Evolutionary conservation across 1,140 invertebrate genomes (phyloP), one percentile per base, ranked within the genome.

Genomic region (Eupristina koningsbergeri): DNA sequence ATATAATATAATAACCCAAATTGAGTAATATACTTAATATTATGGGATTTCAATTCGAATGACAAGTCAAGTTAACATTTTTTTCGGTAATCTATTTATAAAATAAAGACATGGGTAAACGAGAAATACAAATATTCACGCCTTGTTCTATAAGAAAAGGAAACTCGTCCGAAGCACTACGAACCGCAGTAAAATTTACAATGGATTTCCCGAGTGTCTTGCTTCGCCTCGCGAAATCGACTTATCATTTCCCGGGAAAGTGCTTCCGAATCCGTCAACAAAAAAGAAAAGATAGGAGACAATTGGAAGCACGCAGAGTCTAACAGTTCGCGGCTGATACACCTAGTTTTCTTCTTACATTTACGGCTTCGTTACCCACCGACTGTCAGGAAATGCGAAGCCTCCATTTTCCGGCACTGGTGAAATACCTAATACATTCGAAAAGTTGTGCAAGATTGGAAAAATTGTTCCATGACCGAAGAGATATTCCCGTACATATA

Each of bases 131-230:
- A 50, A 76, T 58, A 53, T 22, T 2, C 26, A 29, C 26, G 31
- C n/a, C 31, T 3, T 22, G 8, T 26, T 19, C n/a, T 19, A 29
- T 17, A 45, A 63, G n/a, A 80, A 73, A 80, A 73, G 50, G 34
- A 67, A 80, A 39, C 26, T 34, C 61, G 47, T 7, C 26, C n/a
- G 26, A 36, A 78, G 47, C 31, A 3, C n/a, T 36, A 34, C 15
- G 17, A 47, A 0, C n/a, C 7, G n/a, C 26, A 17, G 50, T 74
- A 74, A 50, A 81, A 81, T 81, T 41, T n/a, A 74, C 69, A 58
- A 71, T 80, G 41, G 45, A 71, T 80, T 80, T 80, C 22, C 64
- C 19, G 41, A 17, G n/a, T n/a, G n/a, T n/a, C n/a, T n/a, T n/a
- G n/a, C n/a, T n/a, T n/a, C 31, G 45, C 9, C 19, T 26, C 26